These are phyloP conservation scores for Opisthograptis luteolata DNA, from an alignment of 2,888 invertebrate genomes.

Conservation along the genomic window DNA sequence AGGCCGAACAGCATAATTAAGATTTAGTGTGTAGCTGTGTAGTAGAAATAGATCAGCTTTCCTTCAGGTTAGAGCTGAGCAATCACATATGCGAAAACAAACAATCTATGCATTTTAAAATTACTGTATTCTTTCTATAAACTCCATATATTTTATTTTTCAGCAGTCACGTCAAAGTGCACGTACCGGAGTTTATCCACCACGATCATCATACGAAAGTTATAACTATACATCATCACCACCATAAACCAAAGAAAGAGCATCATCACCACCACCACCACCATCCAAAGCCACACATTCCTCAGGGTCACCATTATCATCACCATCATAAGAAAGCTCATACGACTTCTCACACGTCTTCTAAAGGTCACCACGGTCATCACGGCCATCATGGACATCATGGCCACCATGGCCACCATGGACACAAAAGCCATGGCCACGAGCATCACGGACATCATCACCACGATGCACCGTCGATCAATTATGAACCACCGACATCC, in stretches of 20 bases:
- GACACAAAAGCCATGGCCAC: conserved; percentile 39
- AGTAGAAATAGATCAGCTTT: too few species aligned
- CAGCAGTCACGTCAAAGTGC: conserved; percentile 84
- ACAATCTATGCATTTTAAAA: too few species aligned
- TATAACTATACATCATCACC: conserved; percentile 83
- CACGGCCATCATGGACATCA: conserved; percentile 45
- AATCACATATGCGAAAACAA: neutral
- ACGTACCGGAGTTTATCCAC: conserved; percentile 85
- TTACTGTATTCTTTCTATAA: neutral
- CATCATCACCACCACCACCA: conserved; percentile 70
- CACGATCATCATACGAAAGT: conserved; percentile 85
- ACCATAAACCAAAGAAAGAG: conserved; percentile 77
- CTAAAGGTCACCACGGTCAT: conserved; percentile 53
- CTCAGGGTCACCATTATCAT: conserved; percentile 61
- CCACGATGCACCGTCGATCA: conserved; percentile 53
- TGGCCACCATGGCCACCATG: conserved; percentile 44
- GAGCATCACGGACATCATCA: conserved; percentile 59
- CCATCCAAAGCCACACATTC: conserved; percentile 57
- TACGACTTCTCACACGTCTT: conserved; percentile 54
- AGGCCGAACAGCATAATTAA: too few species aligned
- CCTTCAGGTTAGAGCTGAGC: neutral
- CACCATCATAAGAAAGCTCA: conserved; percentile 71
- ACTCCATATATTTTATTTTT: conserved; percentile 43
- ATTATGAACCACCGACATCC: conserved; percentile 54
- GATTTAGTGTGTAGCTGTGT: too few species aligned